Conservation (phyloP, 2,888 invertebrate genomes). For the Scaptomyza reducta region DNA sequence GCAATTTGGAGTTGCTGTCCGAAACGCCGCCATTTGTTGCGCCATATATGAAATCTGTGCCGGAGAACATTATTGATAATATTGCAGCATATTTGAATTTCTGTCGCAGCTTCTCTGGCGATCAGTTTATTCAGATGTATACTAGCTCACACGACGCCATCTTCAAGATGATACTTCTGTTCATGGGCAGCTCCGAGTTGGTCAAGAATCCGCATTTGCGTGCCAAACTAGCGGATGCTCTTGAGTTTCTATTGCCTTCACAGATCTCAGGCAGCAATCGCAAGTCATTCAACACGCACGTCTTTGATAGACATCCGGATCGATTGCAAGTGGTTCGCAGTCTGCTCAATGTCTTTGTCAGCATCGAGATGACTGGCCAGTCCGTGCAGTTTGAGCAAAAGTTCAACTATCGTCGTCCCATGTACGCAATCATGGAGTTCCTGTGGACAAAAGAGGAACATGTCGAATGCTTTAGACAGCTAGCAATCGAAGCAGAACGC, state of each 20-base stretch:
- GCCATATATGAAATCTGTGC: constrained; percentile 91
- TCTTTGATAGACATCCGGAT: constrained; percentile 92
- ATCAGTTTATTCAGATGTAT: constrained; percentile 88
- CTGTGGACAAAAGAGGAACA: constrained; percentile 94
- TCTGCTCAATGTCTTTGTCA: constrained; percentile 96
- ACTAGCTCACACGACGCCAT: constrained; percentile 86
- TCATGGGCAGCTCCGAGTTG: constrained; percentile 93
- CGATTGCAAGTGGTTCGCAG: constrained; percentile 90
- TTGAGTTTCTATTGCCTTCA: constrained; percentile 93
- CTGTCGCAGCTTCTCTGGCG: constrained; percentile 88
- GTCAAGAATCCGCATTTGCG: constrained; percentile 96
- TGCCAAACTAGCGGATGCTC: constrained; percentile 94
- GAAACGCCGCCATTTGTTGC: constrained; percentile 89
- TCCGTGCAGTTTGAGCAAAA: constrained; percentile 98
- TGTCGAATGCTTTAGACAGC: constrained; percentile 89
- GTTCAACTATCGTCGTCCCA: constrained; percentile 97
- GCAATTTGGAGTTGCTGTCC: constrained; percentile 78
- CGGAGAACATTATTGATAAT: constrained; percentile 96
- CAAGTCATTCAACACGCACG: constrained; percentile 87
- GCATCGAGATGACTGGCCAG: constrained; percentile 98
- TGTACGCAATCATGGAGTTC: constrained; percentile 97
- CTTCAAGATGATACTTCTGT: constrained; percentile 91
- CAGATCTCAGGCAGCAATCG: constrained; percentile 83
- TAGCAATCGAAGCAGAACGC: constrained; percentile 92
- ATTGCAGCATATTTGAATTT: constrained; percentile 92